These are phyloP conservation scores for Nycticryphes semicollaris DNA, from an alignment of 2,113 vertebrate genomes.

Conservation along the genomic window DNA sequence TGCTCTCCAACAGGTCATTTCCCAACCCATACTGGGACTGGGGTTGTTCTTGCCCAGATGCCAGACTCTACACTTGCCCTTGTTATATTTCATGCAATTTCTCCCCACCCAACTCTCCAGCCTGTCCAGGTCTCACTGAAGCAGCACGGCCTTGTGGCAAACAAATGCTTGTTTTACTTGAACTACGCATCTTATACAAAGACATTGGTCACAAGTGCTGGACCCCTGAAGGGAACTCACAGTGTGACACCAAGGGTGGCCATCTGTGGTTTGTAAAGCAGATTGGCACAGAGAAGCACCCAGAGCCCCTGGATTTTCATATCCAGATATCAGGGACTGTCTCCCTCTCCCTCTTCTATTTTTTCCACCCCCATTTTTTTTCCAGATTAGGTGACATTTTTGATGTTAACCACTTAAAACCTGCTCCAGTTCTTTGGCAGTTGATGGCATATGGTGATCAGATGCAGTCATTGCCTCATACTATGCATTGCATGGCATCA, in stretches of 20 bases:
- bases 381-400: background rate
- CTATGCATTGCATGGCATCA: no score
- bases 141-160: no score
- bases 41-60: no score
- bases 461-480: no score
- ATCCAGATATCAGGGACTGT: background rate
- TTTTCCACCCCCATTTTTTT: background rate
- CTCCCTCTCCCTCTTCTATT: background rate
- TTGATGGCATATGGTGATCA: background rate
- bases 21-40: no score
- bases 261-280: background rate
- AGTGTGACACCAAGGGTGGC: background rate
- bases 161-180: background rate
- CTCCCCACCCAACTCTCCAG: no score
- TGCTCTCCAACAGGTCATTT: no score
- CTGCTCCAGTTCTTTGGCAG: background rate
- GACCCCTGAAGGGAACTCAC: background rate
- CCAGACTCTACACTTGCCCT: no score
- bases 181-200: accelerated
- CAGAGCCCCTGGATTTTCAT: background rate
- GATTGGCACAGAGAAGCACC: background rate
- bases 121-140: no score
- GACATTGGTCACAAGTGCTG: background rate
- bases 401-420: background rate
- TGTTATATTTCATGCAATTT: no score